Evolutionary conservation across 2,797 vertebrate species (phyloP).

Genomic region (Centropyge bicolor): DNA sequence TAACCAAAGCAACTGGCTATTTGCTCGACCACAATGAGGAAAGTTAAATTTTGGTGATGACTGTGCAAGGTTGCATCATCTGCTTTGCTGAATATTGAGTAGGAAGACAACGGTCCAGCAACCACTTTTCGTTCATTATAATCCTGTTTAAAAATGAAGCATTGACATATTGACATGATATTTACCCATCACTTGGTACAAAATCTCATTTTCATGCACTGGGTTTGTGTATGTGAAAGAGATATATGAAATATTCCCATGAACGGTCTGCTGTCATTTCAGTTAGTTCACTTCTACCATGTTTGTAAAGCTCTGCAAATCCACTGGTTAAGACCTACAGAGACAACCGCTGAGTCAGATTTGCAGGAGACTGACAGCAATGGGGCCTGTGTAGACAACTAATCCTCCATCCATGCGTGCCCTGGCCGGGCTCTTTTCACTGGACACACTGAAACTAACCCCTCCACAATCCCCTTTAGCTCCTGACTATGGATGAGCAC

Average conservation of each 20-base stretch:
- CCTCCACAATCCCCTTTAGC: constrained; percentile 64
- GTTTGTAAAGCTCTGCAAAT: constrained; percentile 54
- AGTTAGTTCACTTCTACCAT: constrained; percentile 21
- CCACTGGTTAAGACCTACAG: constrained; percentile 44
- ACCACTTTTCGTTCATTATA: constrained; percentile 10
- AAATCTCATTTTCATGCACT: neutral
- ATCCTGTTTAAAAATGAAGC: neutral
- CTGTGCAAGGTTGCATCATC: neutral
- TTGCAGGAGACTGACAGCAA: constrained; percentile 62
- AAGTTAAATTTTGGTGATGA: neutral
- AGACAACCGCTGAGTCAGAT: constrained; percentile 77
- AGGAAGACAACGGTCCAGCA: constrained; percentile 14
- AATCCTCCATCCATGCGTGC: constrained; percentile 74
- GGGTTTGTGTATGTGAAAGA: constrained; percentile 11
- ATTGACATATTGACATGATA: neutral
- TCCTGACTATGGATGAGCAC: constrained; percentile 41
- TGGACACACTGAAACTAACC: constrained; percentile 60
- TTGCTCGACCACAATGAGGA: constrained; percentile 32
- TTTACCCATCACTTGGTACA: constrained; percentile 7
- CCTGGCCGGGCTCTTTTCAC: constrained; percentile 58
- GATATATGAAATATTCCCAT: constrained; percentile 16
- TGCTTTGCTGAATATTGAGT: constrained; percentile 4
- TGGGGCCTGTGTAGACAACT: constrained; percentile 72
- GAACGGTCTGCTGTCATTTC: constrained; percentile 32
- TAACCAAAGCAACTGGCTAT: constrained; percentile 40